Evolutionary conservation across 2,797 vertebrate species (phyloP).

Genomic region (Hozukius guyotensis): DNA sequence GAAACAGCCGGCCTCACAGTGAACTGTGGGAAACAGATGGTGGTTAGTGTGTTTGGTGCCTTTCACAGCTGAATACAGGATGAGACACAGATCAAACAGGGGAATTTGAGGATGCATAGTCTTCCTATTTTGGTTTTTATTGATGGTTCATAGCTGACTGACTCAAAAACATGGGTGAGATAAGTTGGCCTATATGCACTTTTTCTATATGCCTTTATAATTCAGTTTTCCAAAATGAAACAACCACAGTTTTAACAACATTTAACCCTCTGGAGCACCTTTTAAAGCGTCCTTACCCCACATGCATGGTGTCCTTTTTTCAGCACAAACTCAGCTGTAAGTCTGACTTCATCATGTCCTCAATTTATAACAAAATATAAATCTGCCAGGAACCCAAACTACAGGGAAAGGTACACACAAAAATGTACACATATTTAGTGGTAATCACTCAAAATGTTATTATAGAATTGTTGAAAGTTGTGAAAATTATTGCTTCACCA

Average conservation of each 20-base stretch:
- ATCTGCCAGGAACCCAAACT: neutral
- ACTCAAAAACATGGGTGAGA: neutral
- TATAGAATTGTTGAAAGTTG: no score
- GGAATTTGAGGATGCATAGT: neutral
- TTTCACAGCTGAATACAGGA: conserved; percentile 17
- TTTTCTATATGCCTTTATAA: no score
- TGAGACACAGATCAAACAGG: conserved; percentile 10
- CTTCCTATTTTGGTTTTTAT: neutral
- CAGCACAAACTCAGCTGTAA: neutral
- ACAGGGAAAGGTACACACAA: neutral
- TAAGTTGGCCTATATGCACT: neutral
- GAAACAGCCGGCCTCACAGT: conserved; percentile 49
- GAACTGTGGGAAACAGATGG: conserved; percentile 27
- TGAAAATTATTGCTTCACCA: no score
- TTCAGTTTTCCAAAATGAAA: neutral
- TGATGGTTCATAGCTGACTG: neutral
- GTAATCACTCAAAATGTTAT: neutral
- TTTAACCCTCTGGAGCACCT: neutral
- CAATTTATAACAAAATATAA: neutral
- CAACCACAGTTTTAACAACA: neutral
- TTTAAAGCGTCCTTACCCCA: neutral
- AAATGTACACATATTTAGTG: neutral
- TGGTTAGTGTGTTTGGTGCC: neutral
- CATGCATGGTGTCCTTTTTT: no score
- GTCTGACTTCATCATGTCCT: neutral